Evolutionary conservation across 2,113 vertebrate genomes (phyloP).

Genomic region (Pygoscelis antarcticus): DNA sequence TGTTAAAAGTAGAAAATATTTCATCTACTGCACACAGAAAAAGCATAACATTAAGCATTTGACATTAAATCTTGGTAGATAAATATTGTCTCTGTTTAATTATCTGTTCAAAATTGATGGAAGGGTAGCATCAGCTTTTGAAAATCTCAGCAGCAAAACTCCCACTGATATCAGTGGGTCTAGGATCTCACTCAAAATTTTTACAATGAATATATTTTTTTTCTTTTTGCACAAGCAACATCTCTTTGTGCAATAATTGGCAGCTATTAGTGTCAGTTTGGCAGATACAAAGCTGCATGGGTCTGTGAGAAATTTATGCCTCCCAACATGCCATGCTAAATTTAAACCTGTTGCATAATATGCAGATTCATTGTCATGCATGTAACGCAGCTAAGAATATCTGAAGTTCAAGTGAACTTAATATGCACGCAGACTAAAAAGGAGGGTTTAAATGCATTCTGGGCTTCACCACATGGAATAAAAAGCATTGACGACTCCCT

Average conservation of each 20-base stretch:
- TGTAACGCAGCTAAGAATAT: conserved; percentile 33
- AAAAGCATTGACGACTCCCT: not conserved
- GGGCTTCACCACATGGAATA: not conserved
- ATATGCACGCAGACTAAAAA: not conserved
- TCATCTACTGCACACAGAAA: conserved; percentile 6
- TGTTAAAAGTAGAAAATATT: conserved; percentile 27
- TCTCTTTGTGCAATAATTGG: conserved; percentile 12
- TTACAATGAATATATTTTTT: not conserved
- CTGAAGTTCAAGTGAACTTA: conserved; percentile 6
- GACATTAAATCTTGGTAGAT: conserved; percentile 39
- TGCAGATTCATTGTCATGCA: conserved; percentile 30
- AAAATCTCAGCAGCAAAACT: conserved; percentile 8
- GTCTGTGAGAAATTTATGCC: conserved; percentile 31
- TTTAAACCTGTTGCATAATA: conserved; percentile 59
- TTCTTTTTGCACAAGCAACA: not conserved
- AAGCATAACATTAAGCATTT: not conserved
- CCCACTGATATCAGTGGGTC: not conserved
- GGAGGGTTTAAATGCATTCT: not conserved
- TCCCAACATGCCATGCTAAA: conserved; percentile 25
- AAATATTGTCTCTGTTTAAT: conserved; percentile 40
- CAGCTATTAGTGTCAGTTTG: conserved; percentile 24
- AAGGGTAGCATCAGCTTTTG: not conserved
- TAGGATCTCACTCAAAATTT: not conserved
- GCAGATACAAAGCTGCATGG: not conserved
- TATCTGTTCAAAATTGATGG: conserved; percentile 5